These are phyloP conservation scores for Leptosomus discolor DNA, from an alignment of 2,113 vertebrate species.

Conservation along the genomic window DNA sequence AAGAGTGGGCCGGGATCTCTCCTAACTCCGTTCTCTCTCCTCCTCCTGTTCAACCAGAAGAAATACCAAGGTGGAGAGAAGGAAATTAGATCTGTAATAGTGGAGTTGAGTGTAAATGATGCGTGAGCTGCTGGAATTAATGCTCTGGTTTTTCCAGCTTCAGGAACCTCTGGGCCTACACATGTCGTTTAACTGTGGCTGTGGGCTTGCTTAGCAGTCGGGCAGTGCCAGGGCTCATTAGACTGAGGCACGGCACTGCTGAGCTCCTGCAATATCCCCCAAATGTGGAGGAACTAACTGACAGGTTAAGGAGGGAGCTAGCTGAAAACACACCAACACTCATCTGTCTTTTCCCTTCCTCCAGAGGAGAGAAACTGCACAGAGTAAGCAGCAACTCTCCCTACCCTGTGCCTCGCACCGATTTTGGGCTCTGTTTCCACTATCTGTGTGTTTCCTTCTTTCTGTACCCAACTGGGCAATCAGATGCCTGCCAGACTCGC, in stretches of 20 bases:
- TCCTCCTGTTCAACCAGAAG: background rate
- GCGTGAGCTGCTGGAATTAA: slow-evolving; percentile 61
- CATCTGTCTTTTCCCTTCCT: background rate
- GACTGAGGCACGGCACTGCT: background rate
- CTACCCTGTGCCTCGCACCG: background rate
- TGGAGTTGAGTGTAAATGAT: background rate
- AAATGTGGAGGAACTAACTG: background rate
- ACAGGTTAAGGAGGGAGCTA: background rate
- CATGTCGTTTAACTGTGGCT: background rate
- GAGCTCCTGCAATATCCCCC: background rate
- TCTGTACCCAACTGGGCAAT: background rate
- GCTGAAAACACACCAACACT: background rate
- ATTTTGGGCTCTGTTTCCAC: background rate
- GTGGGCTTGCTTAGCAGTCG: background rate
- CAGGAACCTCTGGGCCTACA: background rate
- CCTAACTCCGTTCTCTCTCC: background rate
- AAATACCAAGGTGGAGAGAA: background rate
- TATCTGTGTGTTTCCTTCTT: background rate
- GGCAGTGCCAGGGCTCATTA: slow-evolving; percentile 47
- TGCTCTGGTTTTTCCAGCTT: slow-evolving; percentile 3
- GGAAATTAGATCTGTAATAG: slow-evolving; percentile 8
- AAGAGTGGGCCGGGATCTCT: background rate
- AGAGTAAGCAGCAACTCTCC: background rate
- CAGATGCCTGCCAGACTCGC: background rate
- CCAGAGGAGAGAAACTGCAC: background rate